Conservation (phyloP, 1,140 invertebrate species). For the Drosophila arawakana region DNA sequence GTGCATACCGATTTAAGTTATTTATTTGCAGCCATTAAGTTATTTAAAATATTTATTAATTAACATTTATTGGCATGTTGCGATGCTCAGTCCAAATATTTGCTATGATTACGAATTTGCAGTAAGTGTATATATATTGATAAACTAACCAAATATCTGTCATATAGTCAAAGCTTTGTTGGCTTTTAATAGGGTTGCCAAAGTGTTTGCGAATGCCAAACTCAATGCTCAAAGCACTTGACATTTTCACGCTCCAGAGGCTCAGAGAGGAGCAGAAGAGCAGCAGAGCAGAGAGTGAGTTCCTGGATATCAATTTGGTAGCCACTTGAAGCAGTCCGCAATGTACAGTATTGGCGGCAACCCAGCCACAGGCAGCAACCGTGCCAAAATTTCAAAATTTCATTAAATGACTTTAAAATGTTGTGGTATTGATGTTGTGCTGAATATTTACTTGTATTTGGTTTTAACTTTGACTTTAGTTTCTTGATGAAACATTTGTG, state of each 20-base stretch:
- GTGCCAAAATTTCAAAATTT: conserved; percentile 18
- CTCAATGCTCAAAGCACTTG: conserved; percentile 72
- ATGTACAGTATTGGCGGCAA: not conserved
- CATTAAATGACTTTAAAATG: conserved; percentile 14
- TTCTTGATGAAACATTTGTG: conserved; percentile 80
- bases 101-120: conserved; percentile 13
- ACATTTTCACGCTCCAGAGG: conserved; percentile 73
- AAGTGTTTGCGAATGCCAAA: conserved; percentile 65
- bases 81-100: not conserved
- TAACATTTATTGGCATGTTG: conserved; percentile 39
- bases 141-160: conserved; percentile 30
- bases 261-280: too few relatives aligned
- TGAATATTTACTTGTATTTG: conserved; percentile 61
- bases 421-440: conserved; percentile 2
- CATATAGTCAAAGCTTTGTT: conserved; percentile 12
- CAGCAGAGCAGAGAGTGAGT: too few relatives aligned
- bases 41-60: conserved; percentile 75
- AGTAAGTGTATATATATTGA: conserved; percentile 6
- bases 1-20: too few relatives aligned
- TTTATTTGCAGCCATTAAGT: not conserved
- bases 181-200: conserved; percentile 18
- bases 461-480: conserved; percentile 32
- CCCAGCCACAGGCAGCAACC: not conserved
- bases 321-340: conserved; percentile 9
- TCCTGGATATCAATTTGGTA: conserved; percentile 46